Percentiles rank a stretch among this genome's conserved stretches.
Evolutionary conservation across 2,888 invertebrate species (phyloP).

Genomic region (Craniophora ligustri): DNA sequence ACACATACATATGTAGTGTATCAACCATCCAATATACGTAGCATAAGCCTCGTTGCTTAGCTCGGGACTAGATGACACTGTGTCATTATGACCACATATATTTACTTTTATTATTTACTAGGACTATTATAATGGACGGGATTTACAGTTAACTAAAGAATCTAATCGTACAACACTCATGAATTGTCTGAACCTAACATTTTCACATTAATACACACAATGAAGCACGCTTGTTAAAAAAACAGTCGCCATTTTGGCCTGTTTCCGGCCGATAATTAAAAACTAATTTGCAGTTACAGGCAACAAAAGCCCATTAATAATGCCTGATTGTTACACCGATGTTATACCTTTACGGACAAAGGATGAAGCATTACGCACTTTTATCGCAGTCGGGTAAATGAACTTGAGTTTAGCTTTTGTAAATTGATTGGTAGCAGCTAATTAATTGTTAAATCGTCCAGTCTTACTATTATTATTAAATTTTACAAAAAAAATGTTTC

Average conservation of each 20-base stretch:
- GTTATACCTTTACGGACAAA: conserved; percentile 58
- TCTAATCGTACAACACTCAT: too few species aligned
- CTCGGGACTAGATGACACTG: too few species aligned
- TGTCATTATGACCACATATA: too few species aligned
- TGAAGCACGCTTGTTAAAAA: conserved; percentile 51
- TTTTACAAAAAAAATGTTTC: too few species aligned
- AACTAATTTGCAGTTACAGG: conserved; percentile 74
- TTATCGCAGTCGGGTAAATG: conserved; percentile 48
- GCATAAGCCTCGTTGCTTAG: too few species aligned
- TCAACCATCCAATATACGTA: too few species aligned
- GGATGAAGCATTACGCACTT: conserved; percentile 56
- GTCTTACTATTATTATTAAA: too few species aligned
- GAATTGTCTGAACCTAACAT: not conserved
- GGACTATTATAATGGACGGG: too few species aligned
- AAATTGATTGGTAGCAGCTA: conserved; percentile 4
- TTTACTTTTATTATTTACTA: too few species aligned
- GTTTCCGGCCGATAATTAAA: conserved; percentile 82
- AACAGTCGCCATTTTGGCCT: conserved; percentile 59
- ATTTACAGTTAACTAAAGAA: too few species aligned
- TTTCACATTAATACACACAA: conserved; percentile 10
- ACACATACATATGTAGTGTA: too few species aligned
- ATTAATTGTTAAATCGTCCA: too few species aligned
- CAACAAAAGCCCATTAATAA: conserved; percentile 84
- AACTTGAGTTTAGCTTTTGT: conserved; percentile 36
- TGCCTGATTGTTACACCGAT: conserved; percentile 70